Evolutionary conservation across 2,797 vertebrate genomes (phyloP).

Genomic region (Hoplostethus atlanticus): DNA sequence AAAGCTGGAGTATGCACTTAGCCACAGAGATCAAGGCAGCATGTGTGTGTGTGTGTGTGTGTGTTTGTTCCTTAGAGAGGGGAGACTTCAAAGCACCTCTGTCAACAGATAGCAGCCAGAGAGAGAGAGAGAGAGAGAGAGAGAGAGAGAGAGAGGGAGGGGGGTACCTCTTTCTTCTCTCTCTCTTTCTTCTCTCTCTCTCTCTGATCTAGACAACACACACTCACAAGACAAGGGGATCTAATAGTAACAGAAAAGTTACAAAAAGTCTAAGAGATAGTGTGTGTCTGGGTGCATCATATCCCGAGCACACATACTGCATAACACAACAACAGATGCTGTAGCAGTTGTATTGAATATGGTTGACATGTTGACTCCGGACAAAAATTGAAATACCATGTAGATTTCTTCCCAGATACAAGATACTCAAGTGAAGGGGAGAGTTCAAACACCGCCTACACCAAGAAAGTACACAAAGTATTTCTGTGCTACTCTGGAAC

Average conservation of each 20-base stretch:
- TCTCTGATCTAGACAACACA: not conserved
- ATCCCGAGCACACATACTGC: not conserved
- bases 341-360: constrained; percentile 6
- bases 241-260: not conserved
- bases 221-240: not conserved
- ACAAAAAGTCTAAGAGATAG: constrained; percentile 9
- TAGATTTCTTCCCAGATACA: constrained; percentile 44
- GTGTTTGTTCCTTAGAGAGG: constrained; percentile 34
- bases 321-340: constrained; percentile 1
- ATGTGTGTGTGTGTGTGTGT: constrained; percentile 28
- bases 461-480: constrained; percentile 16
- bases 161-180: constrained; percentile 39
- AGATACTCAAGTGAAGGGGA: constrained; percentile 35
- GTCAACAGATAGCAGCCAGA: constrained; percentile 60
- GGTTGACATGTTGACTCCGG: constrained; percentile 28
- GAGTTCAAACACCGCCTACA: constrained; percentile 52
- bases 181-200: constrained; percentile 28
- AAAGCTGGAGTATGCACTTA: constrained; percentile 46
- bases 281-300: constrained; percentile 13
- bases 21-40: constrained; percentile 63
- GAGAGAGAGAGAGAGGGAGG: constrained; percentile 44
- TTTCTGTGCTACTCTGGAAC: not conserved
- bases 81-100: constrained; percentile 75
- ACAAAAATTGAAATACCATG: constrained; percentile 25
- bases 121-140: constrained; percentile 42